phyloP scores from a whole-genome alignment of 2,113 vertebrate species.

The Alexandromys fortis region DNA sequence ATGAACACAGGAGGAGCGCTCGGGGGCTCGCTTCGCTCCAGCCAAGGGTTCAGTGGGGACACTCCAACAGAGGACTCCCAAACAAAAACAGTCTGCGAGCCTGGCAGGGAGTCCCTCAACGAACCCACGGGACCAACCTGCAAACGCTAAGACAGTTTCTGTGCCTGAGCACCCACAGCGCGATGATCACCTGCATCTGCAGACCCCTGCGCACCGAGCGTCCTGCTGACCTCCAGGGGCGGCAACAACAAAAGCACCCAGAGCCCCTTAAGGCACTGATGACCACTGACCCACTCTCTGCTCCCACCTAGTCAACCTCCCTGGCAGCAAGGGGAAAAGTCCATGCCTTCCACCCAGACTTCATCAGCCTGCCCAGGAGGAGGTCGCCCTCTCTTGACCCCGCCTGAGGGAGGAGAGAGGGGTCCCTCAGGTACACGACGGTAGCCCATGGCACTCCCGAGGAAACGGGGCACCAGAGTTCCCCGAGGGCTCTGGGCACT shows the following conservation, averaged over 20 bases:
- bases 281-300: not conserved
- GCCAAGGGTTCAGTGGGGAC: not conserved
- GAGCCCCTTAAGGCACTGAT: not conserved
- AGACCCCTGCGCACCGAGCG: not conserved
- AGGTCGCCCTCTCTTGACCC: conserved; percentile 31
- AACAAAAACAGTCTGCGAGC: conserved; percentile 53
- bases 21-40: not conserved
- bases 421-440: conserved; percentile 15
- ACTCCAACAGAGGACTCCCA: not conserved
- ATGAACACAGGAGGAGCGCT: not conserved
- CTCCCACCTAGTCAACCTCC: not conserved
- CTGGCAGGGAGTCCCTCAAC: not conserved
- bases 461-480: conserved; percentile 63
- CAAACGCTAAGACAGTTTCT: not conserved
- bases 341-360: not conserved
- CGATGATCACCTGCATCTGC: not conserved
- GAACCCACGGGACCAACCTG: not conserved
- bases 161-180: conserved; percentile 44
- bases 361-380: not conserved
- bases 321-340: not conserved
- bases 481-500: conserved; percentile 72
- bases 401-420: not conserved
- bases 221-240: not conserved
- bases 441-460: not conserved
- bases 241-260: conserved; percentile 7